Evolutionary conservation across 2,797 vertebrate species (phyloP).

Genomic region (Lindbergichthys nudifrons): DNA sequence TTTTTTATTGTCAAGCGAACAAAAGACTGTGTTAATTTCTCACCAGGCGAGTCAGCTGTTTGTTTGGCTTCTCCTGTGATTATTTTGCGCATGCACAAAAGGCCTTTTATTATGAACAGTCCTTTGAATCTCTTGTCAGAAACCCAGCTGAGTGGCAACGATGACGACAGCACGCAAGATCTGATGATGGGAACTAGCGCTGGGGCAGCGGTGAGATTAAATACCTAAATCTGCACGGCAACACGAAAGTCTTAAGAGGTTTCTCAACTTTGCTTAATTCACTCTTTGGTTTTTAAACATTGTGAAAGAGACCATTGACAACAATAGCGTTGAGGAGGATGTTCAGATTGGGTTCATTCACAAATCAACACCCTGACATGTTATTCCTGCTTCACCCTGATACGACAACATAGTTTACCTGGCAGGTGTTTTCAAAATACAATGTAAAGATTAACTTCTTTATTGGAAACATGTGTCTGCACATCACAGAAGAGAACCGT

Average conservation of each 20-base stretch:
- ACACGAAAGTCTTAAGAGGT: background rate
- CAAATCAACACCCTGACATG: background rate
- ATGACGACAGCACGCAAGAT: slow-evolving; percentile 56
- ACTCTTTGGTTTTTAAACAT: background rate
- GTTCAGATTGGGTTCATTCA: background rate
- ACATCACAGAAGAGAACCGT: background rate
- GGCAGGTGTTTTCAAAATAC: background rate
- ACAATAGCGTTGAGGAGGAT: background rate
- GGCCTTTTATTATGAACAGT: background rate
- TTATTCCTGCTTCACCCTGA: background rate
- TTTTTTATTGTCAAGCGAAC: background rate
- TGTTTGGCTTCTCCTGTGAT: background rate
- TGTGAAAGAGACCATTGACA: background rate
- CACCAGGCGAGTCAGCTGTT: background rate
- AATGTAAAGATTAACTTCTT: background rate
- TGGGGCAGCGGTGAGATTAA: slow-evolving; percentile 50
- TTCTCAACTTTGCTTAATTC: background rate
- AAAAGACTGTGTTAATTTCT: background rate
- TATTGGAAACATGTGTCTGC: background rate
- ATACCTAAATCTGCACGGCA: background rate
- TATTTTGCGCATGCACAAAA: background rate
- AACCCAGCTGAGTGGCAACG: slow-evolving; percentile 73
- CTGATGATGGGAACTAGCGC: slow-evolving; percentile 52
- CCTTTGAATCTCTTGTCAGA: slow-evolving; percentile 57
- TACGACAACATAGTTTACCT: too few relatives aligned